A percentile compares a stretch with the other conserved stretches of the same genome.
Conservation (phyloP, 23 tunicate genomes). For the Trididemnum miniatum region DNA sequence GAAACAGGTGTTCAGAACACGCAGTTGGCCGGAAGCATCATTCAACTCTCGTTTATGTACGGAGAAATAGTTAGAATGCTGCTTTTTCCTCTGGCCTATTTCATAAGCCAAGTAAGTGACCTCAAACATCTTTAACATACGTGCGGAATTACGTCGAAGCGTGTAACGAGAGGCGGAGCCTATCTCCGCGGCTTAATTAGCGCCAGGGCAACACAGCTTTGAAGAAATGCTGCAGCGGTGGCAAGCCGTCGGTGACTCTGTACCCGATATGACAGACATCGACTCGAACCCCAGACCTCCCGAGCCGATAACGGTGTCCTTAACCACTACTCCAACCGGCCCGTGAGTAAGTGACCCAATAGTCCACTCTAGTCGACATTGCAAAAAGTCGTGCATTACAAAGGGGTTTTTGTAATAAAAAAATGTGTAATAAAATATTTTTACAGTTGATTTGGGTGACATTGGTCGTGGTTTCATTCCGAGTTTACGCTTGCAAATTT, state of each 20-base stretch:
- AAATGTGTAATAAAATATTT: neutral
- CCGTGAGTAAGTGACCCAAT: no score
- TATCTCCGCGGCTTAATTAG: no score
- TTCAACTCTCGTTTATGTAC: constrained; percentile 48
- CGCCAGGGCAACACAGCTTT: no score
- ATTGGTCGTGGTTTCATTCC: neutral
- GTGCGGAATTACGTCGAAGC: no score
- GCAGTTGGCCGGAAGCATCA: constrained; percentile 54
- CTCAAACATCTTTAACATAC: no score
- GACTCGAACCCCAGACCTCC: no score
- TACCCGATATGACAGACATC: no score
- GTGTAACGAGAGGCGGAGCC: no score
- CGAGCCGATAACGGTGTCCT: no score
- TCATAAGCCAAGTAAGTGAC: constrained; percentile 60
- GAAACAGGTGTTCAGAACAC: constrained; percentile 78
- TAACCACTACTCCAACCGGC: no score
- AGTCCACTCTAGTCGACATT: neutral
- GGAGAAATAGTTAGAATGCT: constrained; percentile 40
- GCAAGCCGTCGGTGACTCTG: no score
- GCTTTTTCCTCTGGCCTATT: constrained; percentile 64
- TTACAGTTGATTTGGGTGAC: neutral
- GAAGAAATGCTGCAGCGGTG: no score
- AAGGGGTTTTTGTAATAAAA: neutral
- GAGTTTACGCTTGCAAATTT: neutral
- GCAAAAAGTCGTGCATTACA: neutral